A percentile compares a stretch with the other conserved stretches of the same genome.
phyloP scores from a whole-genome alignment of 2,888 invertebrate species.

The Zaprionus obscuricornis region DNA sequence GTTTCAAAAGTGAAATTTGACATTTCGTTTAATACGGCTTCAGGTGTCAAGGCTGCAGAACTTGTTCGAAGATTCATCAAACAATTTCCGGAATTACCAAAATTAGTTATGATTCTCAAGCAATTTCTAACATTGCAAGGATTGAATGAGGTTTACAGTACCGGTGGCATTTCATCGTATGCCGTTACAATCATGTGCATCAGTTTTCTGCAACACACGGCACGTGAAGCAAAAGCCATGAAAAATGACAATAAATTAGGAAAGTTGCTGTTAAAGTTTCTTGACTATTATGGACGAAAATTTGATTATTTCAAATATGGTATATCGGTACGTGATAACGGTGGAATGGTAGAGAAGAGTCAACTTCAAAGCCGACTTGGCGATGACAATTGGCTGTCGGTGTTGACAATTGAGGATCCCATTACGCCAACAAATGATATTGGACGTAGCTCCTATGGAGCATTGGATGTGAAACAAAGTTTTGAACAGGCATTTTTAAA shows the following conservation, averaged over 20 bases:
- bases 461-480: constrained; percentile 44
- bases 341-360: constrained; percentile 42
- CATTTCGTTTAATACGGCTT: constrained; percentile 55
- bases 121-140: constrained; percentile 53
- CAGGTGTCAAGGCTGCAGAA: constrained; percentile 60
- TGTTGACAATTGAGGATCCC: constrained; percentile 67
- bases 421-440: constrained; percentile 64
- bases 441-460: constrained; percentile 60
- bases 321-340: constrained; percentile 43
- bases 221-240: not conserved
- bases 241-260: constrained; percentile 50
- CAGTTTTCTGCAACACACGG: constrained; percentile 52
- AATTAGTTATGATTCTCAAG: constrained; percentile 60
- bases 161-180: constrained; percentile 66
- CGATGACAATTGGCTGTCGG: constrained; percentile 44
- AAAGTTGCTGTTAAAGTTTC: constrained; percentile 54
- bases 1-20: constrained; percentile 60
- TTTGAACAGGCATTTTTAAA: constrained; percentile 51
- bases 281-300: constrained; percentile 69
- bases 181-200: constrained; percentile 62
- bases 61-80: constrained; percentile 44
- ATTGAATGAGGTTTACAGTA: constrained; percentile 56
- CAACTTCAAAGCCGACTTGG: constrained; percentile 25
- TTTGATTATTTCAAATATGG: constrained; percentile 58
- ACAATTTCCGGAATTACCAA: constrained; percentile 60